These are phyloP conservation scores for Gastrophysa polygoni DNA, from an alignment of 2,888 invertebrate species.

Conservation along the genomic window DNA sequence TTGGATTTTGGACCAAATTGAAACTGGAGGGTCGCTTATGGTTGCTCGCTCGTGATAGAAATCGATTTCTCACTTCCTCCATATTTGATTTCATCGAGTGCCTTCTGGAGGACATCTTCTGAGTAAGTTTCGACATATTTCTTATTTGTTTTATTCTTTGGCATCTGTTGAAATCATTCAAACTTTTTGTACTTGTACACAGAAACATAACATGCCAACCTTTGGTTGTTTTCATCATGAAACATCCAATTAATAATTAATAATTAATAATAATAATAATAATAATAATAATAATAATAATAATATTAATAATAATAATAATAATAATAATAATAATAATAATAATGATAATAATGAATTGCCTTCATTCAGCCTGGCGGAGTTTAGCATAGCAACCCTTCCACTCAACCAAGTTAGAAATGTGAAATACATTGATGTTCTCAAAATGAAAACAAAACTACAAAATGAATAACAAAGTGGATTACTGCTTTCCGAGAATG, in stretches of 20 bases:
- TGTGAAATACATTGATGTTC: no score
- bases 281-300: no score
- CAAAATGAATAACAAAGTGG: no score
- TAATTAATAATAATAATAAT: no score
- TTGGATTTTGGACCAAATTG: neutral
- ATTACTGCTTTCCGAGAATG: no score
- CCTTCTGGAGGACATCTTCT: conserved; percentile 1
- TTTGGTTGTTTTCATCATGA: conserved; percentile 1
- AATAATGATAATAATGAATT: no score
- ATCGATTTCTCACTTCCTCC: conserved; percentile 5
- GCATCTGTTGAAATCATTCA: neutral
- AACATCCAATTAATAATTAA: neutral
- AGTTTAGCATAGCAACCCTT: no score
- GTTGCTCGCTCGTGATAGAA: neutral
- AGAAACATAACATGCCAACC: neutral
- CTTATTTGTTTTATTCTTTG: neutral
- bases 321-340: no score
- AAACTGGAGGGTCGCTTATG: neutral
- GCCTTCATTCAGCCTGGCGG: no score
- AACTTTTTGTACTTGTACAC: neutral
- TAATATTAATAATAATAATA: no score
- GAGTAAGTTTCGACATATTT: neutral
- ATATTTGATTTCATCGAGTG: conserved; percentile 4
- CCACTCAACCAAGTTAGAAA: no score
- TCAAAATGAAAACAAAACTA: no score